phyloP scores from a whole-genome alignment of 2,797 vertebrate species.

The Scolopax rusticola region DNA sequence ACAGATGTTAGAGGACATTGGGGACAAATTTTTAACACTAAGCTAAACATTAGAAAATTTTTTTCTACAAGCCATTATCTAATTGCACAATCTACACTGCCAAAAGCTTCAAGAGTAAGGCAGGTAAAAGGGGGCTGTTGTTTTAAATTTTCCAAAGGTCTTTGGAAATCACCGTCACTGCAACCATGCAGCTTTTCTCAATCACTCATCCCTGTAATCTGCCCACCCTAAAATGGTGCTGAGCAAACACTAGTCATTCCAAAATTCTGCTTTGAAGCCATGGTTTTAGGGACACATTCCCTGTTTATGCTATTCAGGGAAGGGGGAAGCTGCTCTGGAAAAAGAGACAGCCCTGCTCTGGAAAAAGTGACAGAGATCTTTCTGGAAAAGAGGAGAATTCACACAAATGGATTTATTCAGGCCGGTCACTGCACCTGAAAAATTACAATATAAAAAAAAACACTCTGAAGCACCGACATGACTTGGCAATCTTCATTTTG shows the following conservation, averaged over 20 bases:
- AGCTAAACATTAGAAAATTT: not conserved
- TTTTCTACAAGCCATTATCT: not conserved
- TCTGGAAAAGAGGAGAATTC: not conserved
- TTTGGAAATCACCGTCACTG: rapidly evolving
- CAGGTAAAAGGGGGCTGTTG: not conserved
- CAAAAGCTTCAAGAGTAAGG: not conserved
- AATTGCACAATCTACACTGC: not conserved
- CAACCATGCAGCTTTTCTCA: not conserved
- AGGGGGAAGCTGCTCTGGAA: not conserved
- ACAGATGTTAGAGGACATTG: constrained; percentile 51
- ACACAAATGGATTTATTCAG: not conserved
- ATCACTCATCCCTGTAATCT: not conserved
- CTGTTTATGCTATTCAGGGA: not conserved
- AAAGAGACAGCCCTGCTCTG: not conserved
- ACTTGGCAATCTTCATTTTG: constrained; percentile 31
- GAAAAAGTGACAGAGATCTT: not conserved
- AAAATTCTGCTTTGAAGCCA: not conserved
- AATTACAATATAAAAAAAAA: not conserved
- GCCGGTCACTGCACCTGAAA: not conserved
- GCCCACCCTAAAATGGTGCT: not conserved
- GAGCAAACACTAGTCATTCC: not conserved
- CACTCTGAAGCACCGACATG: not conserved
- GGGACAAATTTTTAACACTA: constrained; percentile 30
- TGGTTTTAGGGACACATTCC: not conserved
- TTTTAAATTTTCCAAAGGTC: not conserved